Percentiles rank a stretch among this genome's conserved stretches.
Conservation (phyloP, 2,888 invertebrate species). For the Proisotoma minuta region DNA sequence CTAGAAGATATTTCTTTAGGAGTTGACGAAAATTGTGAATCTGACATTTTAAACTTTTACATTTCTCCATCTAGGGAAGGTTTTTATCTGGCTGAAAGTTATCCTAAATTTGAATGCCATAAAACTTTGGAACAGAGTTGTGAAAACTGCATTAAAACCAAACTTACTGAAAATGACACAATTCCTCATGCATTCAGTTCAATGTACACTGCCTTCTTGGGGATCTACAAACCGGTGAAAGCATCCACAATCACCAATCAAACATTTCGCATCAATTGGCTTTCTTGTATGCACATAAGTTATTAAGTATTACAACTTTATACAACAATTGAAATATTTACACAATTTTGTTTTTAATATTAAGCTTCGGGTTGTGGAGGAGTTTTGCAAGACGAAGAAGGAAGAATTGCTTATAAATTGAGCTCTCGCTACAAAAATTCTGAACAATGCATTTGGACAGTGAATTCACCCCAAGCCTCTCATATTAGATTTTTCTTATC, state of each 20-base stretch:
- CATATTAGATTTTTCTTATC: slow-evolving; percentile 10
- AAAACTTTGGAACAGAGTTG: background rate
- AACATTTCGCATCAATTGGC: slow-evolving; percentile 3
- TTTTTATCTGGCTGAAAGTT: slow-evolving; percentile 16
- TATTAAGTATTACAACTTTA: background rate
- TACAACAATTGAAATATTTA: background rate
- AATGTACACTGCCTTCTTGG: slow-evolving; percentile 10
- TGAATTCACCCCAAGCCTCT: slow-evolving; percentile 11
- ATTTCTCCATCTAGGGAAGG: slow-evolving; percentile 20
- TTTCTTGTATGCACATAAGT: background rate
- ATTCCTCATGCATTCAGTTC: slow-evolving; percentile 10
- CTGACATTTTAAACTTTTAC: slow-evolving; percentile 21
- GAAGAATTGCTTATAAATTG: slow-evolving; percentile 19
- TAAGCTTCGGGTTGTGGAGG: slow-evolving; percentile 21
- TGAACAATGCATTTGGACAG: slow-evolving; percentile 23
- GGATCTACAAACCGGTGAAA: slow-evolving; percentile 10
- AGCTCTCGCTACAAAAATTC: slow-evolving; percentile 6
- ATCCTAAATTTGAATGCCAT: slow-evolving; percentile 1
- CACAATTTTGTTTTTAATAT: background rate
- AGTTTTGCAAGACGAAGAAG: slow-evolving; percentile 8
- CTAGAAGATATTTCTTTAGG: slow-evolving; percentile 8
- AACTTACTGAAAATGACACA: slow-evolving; percentile 12
- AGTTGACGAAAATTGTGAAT: slow-evolving; percentile 4
- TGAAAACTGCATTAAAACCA: background rate
- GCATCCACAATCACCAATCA: background rate